Evolutionary conservation across 2,888 invertebrate genomes (phyloP).

Genomic region (Caenorhabditis sulstoni): DNA sequence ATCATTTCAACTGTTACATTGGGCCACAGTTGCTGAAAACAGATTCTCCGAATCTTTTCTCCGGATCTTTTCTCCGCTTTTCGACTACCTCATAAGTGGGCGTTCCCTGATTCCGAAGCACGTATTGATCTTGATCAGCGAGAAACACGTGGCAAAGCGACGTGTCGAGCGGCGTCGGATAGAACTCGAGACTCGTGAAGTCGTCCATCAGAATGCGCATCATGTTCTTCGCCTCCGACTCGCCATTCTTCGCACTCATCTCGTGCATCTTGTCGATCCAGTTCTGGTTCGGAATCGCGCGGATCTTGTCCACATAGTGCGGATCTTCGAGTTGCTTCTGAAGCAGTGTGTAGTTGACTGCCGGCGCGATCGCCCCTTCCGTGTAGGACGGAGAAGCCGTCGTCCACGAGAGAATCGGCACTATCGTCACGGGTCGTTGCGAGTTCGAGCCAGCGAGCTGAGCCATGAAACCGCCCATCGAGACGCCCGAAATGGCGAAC

Average conservation of each 20-base stretch:
- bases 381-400: slow-evolving; percentile 93
- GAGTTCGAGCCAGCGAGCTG: slow-evolving; percentile 96
- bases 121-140: slow-evolving; percentile 76
- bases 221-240: slow-evolving; percentile 81
- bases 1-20: slow-evolving; percentile 69
- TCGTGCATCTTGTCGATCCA: slow-evolving; percentile 66
- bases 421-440: slow-evolving; percentile 91
- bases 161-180: slow-evolving; percentile 89
- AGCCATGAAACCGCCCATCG: slow-evolving; percentile 88
- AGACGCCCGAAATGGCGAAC: slow-evolving; percentile 89
- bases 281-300: slow-evolving; percentile 56
- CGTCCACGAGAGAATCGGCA: slow-evolving; percentile 97
- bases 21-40: slow-evolving; percentile 73
- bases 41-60: background rate
- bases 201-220: slow-evolving; percentile 99
- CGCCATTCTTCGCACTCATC: slow-evolving; percentile 50
- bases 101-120: slow-evolving; percentile 60
- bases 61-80: no score
- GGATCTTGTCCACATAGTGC: slow-evolving; percentile 60
- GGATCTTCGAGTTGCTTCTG: slow-evolving; percentile 61
- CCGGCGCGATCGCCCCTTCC: slow-evolving; percentile 60
- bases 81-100: slow-evolving; percentile 55
- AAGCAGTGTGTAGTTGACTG: slow-evolving; percentile 53
- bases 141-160: slow-evolving; percentile 90
- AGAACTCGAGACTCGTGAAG: slow-evolving; percentile 96